Evolutionary conservation across 2,888 invertebrate genomes (phyloP), one percentile per base, ranked within the genome.

Genomic region (Himalopsyche anomala): DNA sequence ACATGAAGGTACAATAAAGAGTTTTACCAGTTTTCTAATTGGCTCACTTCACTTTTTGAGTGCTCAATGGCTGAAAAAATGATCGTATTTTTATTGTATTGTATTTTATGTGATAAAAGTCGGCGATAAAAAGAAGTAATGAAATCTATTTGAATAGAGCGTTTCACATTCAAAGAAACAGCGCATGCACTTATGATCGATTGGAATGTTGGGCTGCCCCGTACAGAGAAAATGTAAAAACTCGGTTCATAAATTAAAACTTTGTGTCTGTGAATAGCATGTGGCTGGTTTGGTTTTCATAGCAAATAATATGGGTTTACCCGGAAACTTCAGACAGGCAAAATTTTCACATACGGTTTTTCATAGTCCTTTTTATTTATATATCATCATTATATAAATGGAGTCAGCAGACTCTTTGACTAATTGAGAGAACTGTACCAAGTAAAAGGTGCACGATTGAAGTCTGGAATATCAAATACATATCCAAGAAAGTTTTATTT

Each of bases 261-360:
- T 74, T 74, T 28, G 74, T 74, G 74, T 74, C 74, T 74, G 74
- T 74, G 74, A 74, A 74, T 74, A 74, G 74, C 74, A 74, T 74
- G 74, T 74, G 74, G 74, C 38, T 74, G 36, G 74, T 12, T 38
- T 74, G 38, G 36, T 74, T 12, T 74, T 74, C 38, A 74, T 74
- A 9, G 74, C 74, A 74, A 74, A 74, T 74, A 74, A 19, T 74
- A 74, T 74, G 74, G 74, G 12, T 74, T 38, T 38, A 11, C 36
- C 74, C 38, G 38, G 38, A 74, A 38, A 74, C 36, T 74, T 74
- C 36, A 28, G 74, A 74, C 28, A 74, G 12, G 62, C 36, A 28
- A 74, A 74, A 74, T 74, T 74, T 74, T 74, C 19, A 11, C 74
- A 38, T 74, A 19, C 2, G 74, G 36, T 74, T 74, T 74, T 12